These are phyloP conservation scores for Morus bassanus DNA, from an alignment of 2,797 vertebrate species.

Conservation along the genomic window DNA sequence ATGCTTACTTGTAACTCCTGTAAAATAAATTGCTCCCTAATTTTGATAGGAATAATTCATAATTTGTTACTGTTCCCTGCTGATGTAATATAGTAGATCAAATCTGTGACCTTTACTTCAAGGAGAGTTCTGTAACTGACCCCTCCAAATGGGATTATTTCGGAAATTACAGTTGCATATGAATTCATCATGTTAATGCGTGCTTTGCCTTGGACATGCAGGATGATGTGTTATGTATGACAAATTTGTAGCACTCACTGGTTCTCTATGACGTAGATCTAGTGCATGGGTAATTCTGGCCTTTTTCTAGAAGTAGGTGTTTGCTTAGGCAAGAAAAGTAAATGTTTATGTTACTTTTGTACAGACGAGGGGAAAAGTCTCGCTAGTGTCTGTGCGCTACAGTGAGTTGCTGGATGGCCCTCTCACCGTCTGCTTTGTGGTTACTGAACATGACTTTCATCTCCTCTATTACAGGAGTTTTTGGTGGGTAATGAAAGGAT, in stretches of 20 bases:
- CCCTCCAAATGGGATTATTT: neutral
- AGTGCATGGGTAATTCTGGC: neutral
- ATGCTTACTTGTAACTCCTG: neutral
- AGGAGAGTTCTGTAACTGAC: neutral
- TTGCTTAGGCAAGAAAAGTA: neutral
- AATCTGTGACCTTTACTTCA: conserved; percentile 11
- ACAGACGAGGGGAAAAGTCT: neutral
- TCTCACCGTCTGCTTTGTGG: neutral
- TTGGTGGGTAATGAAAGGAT: neutral
- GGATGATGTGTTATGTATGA: neutral
- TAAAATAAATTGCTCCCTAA: neutral
- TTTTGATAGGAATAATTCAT: neutral
- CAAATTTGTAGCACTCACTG: neutral
- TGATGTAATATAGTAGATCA: neutral
- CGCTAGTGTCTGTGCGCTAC: neutral
- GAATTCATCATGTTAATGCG: neutral
- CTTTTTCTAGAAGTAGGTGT: neutral
- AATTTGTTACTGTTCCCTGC: neutral
- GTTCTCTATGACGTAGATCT: neutral
- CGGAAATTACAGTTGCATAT: neutral
- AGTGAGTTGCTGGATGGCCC: neutral
- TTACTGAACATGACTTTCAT: neutral
- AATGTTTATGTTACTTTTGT: neutral
- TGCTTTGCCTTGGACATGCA: neutral
- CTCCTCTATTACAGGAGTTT: neutral